Evolutionary conservation across 1,140 invertebrate species (phyloP).

Genomic region (Microplitis mediator): DNA sequence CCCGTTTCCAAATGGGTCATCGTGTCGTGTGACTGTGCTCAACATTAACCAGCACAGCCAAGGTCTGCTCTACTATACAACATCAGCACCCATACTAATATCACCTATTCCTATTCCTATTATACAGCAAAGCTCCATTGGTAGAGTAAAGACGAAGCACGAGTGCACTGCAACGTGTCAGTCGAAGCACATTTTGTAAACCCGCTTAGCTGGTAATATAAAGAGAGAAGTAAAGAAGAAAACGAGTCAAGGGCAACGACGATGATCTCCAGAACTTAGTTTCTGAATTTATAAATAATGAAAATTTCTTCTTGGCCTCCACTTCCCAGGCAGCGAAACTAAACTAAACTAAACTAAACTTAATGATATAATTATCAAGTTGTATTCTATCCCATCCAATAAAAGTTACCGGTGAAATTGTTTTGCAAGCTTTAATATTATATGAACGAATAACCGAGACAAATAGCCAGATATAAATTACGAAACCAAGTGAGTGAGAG

Average conservation of each 20-base stretch:
- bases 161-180: background rate
- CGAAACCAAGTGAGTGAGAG: slow-evolving; percentile 11
- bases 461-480: background rate
- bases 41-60: slow-evolving; percentile 6
- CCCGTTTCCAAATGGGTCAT: slow-evolving; percentile 18
- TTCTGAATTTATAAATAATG: slow-evolving; percentile 27
- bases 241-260: slow-evolving; percentile 19
- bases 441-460: background rate
- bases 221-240: background rate
- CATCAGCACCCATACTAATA: background rate
- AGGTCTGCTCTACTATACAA: slow-evolving; percentile 1
- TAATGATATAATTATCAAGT: too few relatives aligned
- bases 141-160: too few relatives aligned
- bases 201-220: background rate
- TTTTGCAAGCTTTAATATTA: background rate
- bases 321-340: background rate
- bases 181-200: background rate
- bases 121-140: too few relatives aligned
- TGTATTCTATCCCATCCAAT: too few relatives aligned
- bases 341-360: background rate
- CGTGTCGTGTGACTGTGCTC: slow-evolving; percentile 15
- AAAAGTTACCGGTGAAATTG: slow-evolving; percentile 16
- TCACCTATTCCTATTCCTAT: too few relatives aligned
- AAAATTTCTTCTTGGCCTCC: slow-evolving; percentile 20
- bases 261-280: slow-evolving; percentile 20